Conservation (phyloP, 2,888 invertebrate species). For the Conops quadrifasciatus region DNA sequence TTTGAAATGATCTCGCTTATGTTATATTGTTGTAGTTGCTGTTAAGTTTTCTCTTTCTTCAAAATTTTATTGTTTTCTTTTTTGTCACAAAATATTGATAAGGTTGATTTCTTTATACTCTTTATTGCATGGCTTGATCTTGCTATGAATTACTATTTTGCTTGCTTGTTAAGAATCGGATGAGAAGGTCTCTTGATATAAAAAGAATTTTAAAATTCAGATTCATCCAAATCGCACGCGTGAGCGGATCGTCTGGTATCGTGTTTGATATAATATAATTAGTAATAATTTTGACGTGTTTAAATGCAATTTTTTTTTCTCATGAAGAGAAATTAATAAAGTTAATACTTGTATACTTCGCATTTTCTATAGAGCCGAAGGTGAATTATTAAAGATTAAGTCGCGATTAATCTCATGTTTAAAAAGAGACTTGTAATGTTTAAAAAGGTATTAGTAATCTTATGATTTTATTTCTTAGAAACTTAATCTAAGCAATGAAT, state of each 20-base stretch:
- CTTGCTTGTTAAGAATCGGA: conserved; percentile 40
- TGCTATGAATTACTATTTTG: conserved; percentile 27
- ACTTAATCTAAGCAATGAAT: no score
- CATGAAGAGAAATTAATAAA: background rate
- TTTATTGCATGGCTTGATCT: conserved; percentile 22
- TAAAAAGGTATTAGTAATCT: no score
- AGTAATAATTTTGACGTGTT: background rate
- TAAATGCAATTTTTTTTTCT: background rate
- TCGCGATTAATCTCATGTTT: no score
- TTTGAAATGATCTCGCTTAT: no score
- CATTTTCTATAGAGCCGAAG: no score
- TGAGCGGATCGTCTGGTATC: conserved; percentile 30
- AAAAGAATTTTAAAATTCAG: conserved; percentile 54
- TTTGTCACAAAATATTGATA: no score
- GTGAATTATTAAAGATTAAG: background rate
- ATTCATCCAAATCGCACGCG: conserved; percentile 54
- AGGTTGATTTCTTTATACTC: background rate
- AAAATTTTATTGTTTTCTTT: no score
- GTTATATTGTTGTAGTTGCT: no score
- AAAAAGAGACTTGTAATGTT: no score
- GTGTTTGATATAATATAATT: no score
- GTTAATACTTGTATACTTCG: background rate
- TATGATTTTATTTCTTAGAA: no score
- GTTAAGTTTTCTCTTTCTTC: no score
- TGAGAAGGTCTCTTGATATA: conserved; percentile 49